These are phyloP conservation scores for Minunthozetes semirufus DNA, from an alignment of 2,888 invertebrate genomes.

Conservation along the genomic window DNA sequence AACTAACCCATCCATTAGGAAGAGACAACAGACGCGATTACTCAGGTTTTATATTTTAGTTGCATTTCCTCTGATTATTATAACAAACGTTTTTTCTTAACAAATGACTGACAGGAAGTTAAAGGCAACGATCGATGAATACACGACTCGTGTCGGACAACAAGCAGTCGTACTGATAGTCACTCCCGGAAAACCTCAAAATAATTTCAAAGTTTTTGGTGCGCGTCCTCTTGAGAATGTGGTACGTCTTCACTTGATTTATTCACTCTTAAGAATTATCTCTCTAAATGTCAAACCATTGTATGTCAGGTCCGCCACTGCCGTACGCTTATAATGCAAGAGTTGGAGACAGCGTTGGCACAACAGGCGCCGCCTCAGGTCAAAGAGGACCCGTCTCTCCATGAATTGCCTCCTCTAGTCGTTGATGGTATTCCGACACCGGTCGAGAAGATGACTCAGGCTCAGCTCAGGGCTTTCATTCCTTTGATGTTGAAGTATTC, in stretches of 20 bases:
- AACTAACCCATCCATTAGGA: constrained; percentile 91
- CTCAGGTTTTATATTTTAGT: constrained; percentile 50
- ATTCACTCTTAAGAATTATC: background rate
- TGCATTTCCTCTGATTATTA: constrained; percentile 47
- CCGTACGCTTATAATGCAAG: constrained; percentile 85
- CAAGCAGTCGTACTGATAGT: constrained; percentile 93
- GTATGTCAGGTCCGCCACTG: constrained; percentile 63
- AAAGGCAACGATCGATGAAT: constrained; percentile 78
- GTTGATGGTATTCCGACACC: constrained; percentile 97
- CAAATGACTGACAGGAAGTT: constrained; percentile 47
- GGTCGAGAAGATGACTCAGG: constrained; percentile 98
- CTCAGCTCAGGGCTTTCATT: constrained; percentile 90
- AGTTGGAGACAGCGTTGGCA: constrained; percentile 82
- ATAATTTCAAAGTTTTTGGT: constrained; percentile 89
- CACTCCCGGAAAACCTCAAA: constrained; percentile 90
- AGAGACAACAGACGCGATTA: constrained; percentile 87
- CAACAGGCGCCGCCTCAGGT: constrained; percentile 82
- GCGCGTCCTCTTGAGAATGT: constrained; percentile 95
- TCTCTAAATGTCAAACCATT: constrained; percentile 10
- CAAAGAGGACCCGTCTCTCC: constrained; percentile 82
- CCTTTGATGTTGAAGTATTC: constrained; percentile 97
- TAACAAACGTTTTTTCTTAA: constrained; percentile 23
- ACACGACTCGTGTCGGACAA: constrained; percentile 91
- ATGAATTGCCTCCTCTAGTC: constrained; percentile 89
- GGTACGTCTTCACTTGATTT: constrained; percentile 51